A percentile compares a stretch with the other conserved stretches of the same genome.
Conservation (phyloP, 2,797 vertebrate genomes). For the Sebastiscus albofasciatus region DNA sequence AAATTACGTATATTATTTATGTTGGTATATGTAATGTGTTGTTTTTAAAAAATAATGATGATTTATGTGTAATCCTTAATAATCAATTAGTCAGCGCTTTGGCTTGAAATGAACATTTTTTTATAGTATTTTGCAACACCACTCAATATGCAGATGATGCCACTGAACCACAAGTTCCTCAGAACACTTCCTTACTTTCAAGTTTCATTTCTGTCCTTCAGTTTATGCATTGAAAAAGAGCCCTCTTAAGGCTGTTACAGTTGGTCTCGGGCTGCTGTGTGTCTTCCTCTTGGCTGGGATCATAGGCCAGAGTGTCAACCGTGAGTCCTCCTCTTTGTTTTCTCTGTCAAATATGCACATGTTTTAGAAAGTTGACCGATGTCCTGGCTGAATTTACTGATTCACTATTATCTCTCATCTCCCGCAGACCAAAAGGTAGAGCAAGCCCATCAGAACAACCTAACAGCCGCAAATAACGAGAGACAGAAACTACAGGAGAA, state of each 20-base stretch:
- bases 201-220: constrained; percentile 35
- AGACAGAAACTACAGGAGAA: constrained; percentile 36
- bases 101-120: neutral
- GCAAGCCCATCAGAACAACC: constrained; percentile 14
- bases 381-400: neutral
- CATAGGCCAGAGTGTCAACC: constrained; percentile 59
- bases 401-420: neutral
- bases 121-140: neutral
- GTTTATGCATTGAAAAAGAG: constrained; percentile 54
- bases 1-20: neutral
- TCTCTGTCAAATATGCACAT: neutral
- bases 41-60: neutral
- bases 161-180: constrained; percentile 16
- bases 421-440: constrained; percentile 45
- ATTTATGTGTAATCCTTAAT: neutral
- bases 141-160: neutral
- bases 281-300: constrained; percentile 51
- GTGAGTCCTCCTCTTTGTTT: constrained; percentile 57
- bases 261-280: constrained; percentile 64
- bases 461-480: constrained; percentile 9
- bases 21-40: neutral
- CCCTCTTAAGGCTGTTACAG: constrained; percentile 49
- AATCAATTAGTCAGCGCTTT: neutral
- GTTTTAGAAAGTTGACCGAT: neutral
- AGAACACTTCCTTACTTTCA: constrained; percentile 5